Evolutionary conservation across 2,888 invertebrate species (phyloP).

Genomic region (Torymus auratus): DNA sequence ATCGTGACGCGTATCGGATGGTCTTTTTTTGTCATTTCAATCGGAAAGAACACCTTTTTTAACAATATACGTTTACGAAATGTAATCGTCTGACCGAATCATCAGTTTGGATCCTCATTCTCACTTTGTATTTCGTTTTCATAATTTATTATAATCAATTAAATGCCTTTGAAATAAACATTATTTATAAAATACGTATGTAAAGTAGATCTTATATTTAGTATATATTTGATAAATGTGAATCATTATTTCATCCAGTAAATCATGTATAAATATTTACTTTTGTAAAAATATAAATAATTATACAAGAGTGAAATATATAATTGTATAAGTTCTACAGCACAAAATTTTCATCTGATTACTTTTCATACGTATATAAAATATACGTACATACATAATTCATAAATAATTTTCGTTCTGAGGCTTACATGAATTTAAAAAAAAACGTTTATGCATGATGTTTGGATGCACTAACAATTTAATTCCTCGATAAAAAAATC

Average conservation of each 20-base stretch:
- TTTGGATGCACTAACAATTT: constrained; percentile 8
- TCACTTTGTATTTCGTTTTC: background rate
- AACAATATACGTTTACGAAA: constrained; percentile 32
- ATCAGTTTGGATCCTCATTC: background rate
- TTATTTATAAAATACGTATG: constrained; percentile 41
- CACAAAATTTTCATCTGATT: constrained; percentile 31
- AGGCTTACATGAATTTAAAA: background rate
- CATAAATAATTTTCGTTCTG: constrained; percentile 45
- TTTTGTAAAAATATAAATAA: constrained; percentile 44
- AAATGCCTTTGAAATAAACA: constrained; percentile 14
- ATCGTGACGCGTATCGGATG: constrained; percentile 29
- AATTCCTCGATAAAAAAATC: constrained; percentile 3
- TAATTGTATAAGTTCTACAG: constrained; percentile 33
- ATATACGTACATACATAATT: constrained; percentile 24
- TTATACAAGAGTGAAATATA: constrained; percentile 32
- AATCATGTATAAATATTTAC: constrained; percentile 41
- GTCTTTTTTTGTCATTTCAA: constrained; percentile 25
- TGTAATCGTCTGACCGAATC: constrained; percentile 18
- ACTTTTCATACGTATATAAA: constrained; percentile 20
- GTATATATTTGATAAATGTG: constrained; percentile 23
- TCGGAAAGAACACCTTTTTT: constrained; percentile 43
- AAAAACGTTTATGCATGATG: background rate
- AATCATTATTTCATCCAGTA: background rate
- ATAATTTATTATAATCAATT: no score
- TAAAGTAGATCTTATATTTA: constrained; percentile 12